Evolutionary conservation across 2,888 invertebrate genomes (phyloP), one percentile per base, ranked within the genome.

Genomic region (Adelphocoris suturalis): DNA sequence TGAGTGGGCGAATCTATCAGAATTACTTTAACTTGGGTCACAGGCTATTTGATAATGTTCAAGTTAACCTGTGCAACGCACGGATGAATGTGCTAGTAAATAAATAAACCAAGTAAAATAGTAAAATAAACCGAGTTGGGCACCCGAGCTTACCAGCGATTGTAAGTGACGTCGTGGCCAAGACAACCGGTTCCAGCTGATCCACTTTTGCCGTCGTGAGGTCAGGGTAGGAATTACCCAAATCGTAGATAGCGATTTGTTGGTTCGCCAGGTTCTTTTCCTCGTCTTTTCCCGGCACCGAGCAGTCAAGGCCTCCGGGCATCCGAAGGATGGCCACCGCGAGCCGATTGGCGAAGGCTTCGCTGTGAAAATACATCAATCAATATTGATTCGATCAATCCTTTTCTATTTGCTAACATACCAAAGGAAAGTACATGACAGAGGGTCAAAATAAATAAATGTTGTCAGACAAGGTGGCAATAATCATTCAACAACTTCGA

Each of bases 261-360:
- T 90, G 86, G n/a, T 78, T 19, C 16, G n/a, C 61, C 16, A 46
- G 23, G 4, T 68, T 75, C 46, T 57, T 28, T 23, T 76, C 78
- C 16, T 81, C 81, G 0, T 82, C 84, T 85, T 88, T 78, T 16
- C 68, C 61, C 11, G 87, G 88, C 3, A 48, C 4, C 13, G 90
- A 95, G 93, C 96, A 97, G 94, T 99, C 98, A 89, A 99, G 94
- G 0, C 99, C 99, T 92, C 97, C 97, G 0, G 96, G 94, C 47
- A 98, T 95, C 37, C 99, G 96, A 11, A 99, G 94, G 91, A 99
- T 97, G 0, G 97, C 97, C 5, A 99, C 97, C 0, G 98, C 97
- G 92, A 98, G 95, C 82, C 98, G 97, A 92, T 97, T 96, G 92
- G 99, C 98, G 93, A 99, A 98, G 0, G 99, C 98, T 92, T 98